phyloP scores from a whole-genome alignment of 2,797 vertebrate genomes.

The Rhinoraja longicauda region DNA sequence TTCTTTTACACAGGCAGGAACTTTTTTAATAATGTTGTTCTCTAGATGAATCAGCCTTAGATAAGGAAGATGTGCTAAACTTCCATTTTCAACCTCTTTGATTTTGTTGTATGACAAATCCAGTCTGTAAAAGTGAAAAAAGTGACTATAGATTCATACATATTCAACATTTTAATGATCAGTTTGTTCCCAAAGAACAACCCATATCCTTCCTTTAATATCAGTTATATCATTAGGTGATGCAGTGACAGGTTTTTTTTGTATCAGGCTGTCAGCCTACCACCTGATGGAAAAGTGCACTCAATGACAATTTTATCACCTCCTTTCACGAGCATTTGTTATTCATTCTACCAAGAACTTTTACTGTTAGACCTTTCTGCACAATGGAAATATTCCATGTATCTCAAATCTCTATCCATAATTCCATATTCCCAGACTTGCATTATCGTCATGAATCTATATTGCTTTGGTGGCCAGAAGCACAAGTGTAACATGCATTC shows the following conservation, averaged over 20 bases:
- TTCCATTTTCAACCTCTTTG: conserved; percentile 88
- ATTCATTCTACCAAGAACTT: background rate
- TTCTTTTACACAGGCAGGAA: conserved; percentile 75
- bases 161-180: background rate
- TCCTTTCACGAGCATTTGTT: background rate
- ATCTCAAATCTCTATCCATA: background rate
- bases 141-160: conserved; percentile 36
- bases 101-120: conserved; percentile 88
- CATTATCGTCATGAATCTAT: background rate
- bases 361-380: background rate
- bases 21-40: conserved; percentile 83
- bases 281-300: background rate
- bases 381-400: background rate
- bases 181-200: background rate
- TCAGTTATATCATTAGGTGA: background rate
- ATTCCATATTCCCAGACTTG: background rate
- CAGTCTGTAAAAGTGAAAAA: conserved; percentile 62
- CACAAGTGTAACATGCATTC: too few relatives aligned
- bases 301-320: background rate
- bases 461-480: background rate
- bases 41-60: conserved; percentile 84
- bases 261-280: background rate
- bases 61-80: conserved; percentile 69
- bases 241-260: background rate
- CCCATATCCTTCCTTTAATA: background rate